Evolutionary conservation across 2,888 invertebrate species (phyloP).

Genomic region (Nephrotoma appendiculata): DNA sequence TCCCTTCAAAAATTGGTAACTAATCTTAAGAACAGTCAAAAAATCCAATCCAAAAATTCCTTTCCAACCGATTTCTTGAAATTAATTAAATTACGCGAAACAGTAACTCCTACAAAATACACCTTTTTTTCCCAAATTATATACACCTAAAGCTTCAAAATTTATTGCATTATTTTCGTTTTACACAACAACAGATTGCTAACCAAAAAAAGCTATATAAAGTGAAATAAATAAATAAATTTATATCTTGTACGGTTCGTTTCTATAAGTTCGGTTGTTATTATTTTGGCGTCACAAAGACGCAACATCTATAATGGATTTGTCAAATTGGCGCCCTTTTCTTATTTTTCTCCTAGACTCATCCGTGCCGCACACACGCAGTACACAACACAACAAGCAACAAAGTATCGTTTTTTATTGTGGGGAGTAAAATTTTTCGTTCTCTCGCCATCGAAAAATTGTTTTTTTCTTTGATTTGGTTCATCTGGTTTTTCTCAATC

Average conservation of each 20-base stretch:
- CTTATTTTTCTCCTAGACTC: background rate
- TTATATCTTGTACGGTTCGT: background rate
- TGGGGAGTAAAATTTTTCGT: background rate
- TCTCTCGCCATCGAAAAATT: too few relatives aligned
- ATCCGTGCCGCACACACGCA: background rate
- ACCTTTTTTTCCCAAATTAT: too few relatives aligned
- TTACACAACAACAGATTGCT: background rate
- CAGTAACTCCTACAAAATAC: too few relatives aligned
- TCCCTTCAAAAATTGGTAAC: too few relatives aligned
- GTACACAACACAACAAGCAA: background rate
- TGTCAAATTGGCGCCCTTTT: slow-evolving; percentile 1
- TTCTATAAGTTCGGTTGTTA: background rate
- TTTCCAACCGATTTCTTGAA: too few relatives aligned
- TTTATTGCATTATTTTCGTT: too few relatives aligned
- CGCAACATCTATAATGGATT: background rate
- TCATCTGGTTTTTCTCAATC: background rate
- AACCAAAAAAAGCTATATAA: background rate
- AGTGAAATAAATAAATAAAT: background rate
- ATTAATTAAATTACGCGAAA: too few relatives aligned
- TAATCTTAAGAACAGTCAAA: too few relatives aligned
- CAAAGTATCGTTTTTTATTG: background rate
- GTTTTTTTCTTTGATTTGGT: background rate
- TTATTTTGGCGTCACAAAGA: background rate
- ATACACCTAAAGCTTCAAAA: too few relatives aligned
- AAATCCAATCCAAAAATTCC: too few relatives aligned